phyloP scores from a whole-genome alignment of 2,113 vertebrate genomes.

The Collichthys lucidus region DNA sequence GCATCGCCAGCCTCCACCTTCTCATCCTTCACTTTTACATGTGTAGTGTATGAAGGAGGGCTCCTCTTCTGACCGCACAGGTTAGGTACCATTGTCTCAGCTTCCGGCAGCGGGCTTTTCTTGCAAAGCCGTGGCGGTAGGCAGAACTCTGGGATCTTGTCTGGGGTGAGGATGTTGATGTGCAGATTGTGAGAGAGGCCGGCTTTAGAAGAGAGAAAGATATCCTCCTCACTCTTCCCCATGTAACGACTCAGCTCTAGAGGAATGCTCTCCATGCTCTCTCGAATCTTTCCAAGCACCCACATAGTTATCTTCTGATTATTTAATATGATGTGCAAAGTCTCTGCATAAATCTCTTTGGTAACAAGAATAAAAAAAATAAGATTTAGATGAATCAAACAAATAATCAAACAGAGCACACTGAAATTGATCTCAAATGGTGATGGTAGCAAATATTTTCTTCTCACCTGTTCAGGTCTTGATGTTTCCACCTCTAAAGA shows the following conservation, averaged over 20 bases:
- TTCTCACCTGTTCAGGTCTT: slow-evolving; percentile 53
- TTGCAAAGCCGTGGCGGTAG: slow-evolving; percentile 80
- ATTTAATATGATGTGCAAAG: background rate
- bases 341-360: slow-evolving; percentile 24
- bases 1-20: slow-evolving; percentile 17
- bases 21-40: background rate
- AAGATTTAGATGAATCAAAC: background rate
- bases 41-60: background rate
- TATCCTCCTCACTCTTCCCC: slow-evolving; percentile 59
- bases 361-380: slow-evolving; percentile 3
- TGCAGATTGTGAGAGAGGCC: slow-evolving; percentile 71
- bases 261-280: slow-evolving; percentile 72
- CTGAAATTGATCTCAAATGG: background rate
- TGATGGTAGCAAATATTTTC: slow-evolving; percentile 11
- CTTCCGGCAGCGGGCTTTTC: slow-evolving; percentile 31
- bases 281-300: slow-evolving; percentile 74
- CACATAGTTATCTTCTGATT: slow-evolving; percentile 64
- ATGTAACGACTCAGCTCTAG: slow-evolving; percentile 63
- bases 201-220: slow-evolving; percentile 54
- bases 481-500: slow-evolving; percentile 18
- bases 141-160: slow-evolving; percentile 85
- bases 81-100: slow-evolving; percentile 3
- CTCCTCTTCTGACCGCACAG: slow-evolving; percentile 1
- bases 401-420: background rate
- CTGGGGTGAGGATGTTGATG: slow-evolving; percentile 83